Percentiles rank a stretch among this genome's conserved stretches.
These are phyloP conservation scores for Marronus borbonicus DNA, from an alignment of 2,888 invertebrate genomes.

Conservation along the genomic window DNA sequence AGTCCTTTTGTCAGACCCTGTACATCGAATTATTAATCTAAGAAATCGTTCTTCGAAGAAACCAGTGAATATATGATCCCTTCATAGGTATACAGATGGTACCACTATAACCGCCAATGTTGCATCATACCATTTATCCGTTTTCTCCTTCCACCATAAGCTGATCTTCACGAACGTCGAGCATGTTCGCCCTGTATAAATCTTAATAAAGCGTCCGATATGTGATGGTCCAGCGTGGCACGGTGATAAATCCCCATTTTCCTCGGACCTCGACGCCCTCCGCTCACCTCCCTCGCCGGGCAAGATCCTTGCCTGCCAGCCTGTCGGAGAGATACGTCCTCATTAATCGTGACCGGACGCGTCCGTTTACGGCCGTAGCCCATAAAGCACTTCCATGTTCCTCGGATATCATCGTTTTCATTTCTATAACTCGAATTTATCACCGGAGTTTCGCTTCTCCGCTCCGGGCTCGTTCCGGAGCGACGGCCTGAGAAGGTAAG, in stretches of 20 bases:
- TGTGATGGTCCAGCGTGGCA: slow-evolving; percentile 58
- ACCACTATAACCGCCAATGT: no score
- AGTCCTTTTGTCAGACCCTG: no score
- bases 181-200: slow-evolving; percentile 65
- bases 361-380: slow-evolving; percentile 54
- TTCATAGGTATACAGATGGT: no score
- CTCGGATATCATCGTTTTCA: slow-evolving; percentile 68
- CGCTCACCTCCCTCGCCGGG: background rate
- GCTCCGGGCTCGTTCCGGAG: slow-evolving; percentile 6
- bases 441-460: slow-evolving; percentile 50
- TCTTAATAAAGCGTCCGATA: slow-evolving; percentile 71
- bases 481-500: no score
- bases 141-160: no score
- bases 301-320: background rate
- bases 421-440: slow-evolving; percentile 63
- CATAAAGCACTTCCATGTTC: slow-evolving; percentile 71
- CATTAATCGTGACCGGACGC: slow-evolving; percentile 67
- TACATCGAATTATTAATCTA: no score
- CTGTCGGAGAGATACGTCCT: slow-evolving; percentile 68
- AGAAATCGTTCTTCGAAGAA: no score
- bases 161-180: background rate
- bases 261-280: slow-evolving; percentile 54
- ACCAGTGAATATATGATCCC: no score
- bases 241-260: slow-evolving; percentile 72
- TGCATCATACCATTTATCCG: no score